Base-by-base conservation (phyloP, 2,797 vertebrate species). In the Heterohyrax brucei region DNA sequence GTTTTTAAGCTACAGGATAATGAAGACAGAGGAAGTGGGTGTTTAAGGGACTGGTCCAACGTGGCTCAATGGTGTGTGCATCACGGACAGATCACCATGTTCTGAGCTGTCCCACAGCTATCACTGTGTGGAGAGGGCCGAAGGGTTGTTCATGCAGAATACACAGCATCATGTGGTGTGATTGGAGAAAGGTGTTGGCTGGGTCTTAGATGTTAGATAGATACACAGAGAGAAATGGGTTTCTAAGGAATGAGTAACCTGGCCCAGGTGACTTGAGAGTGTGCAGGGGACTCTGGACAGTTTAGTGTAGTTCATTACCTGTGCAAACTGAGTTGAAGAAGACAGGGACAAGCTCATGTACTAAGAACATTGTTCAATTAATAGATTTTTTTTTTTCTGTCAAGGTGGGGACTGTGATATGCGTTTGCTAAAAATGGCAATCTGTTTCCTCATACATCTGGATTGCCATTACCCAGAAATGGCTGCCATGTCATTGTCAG, bases 31-130 rank as follows among this genome's bases (percentile, higher is more conserved):
- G 3, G n/a, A 50, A 4, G 46, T 7, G 14, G 14, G 8, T 8
- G 24, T 33, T 66, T 10, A 16, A 10, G 48, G 30, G 46, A 10
- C 28, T 1, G 6, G 5, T 10, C 21, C 9, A 1, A 8, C 0
- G 1, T 28, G n/a, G 26, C 30, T 30, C 3, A 4, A 30, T 0
- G 3, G 18, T 28, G 16, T 8, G 6, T 22, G 28, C 14, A 4
- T 62, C 80, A 62, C 44, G 61, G 18, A 3, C 9, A 14, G 5
- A 24, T 8, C 39, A 26, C 28, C 21, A 0, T 18, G 24, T 21
- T 33, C 33, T n/a, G 70, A 30, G 50, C 21, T 70, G n/a, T n/a
- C 30, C 8, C 5, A 18, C 44, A 2, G 14, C 12, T 22, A 7
- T 86, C 22, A 10, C 48, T 5, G 0, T 46, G 66, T 14, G 39